Evolutionary conservation across 1,140 invertebrate species (phyloP).

Genomic region (Drosophila paulistorum): DNA sequence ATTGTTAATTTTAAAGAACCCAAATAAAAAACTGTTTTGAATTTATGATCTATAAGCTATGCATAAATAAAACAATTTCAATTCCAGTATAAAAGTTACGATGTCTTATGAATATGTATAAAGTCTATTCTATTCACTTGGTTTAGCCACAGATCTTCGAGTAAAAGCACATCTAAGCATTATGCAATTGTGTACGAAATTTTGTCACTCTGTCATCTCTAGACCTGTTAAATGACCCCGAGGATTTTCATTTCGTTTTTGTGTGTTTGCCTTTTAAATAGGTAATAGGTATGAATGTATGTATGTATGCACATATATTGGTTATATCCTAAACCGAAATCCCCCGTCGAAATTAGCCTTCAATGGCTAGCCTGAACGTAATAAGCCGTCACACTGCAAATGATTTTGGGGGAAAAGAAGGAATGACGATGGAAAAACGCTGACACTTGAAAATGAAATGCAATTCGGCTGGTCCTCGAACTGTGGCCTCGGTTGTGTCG

Average conservation of each 20-base stretch:
- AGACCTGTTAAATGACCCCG: conserved; percentile 26
- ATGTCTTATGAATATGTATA: too few species aligned
- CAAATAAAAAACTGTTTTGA: too few species aligned
- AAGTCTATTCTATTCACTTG: too few species aligned
- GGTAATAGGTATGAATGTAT: conserved; percentile 5
- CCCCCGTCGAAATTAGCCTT: conserved; percentile 22
- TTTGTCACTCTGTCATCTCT: background rate
- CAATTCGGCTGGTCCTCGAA: conserved; percentile 44
- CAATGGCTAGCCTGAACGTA: conserved; percentile 5
- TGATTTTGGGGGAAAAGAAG: conserved; percentile 16
- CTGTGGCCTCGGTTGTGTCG: conserved; percentile 17
- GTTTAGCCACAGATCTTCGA: too few species aligned
- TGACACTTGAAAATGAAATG: conserved; percentile 78
- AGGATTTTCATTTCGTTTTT: conserved; percentile 51
- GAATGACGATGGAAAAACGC: conserved; percentile 48
- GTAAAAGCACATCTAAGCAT: too few species aligned
- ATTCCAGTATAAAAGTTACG: too few species aligned
- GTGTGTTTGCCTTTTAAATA: conserved; percentile 58
- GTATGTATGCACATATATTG: background rate
- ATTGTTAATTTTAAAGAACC: too few species aligned
- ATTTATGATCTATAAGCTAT: too few species aligned
- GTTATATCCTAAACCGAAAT: conserved; percentile 8
- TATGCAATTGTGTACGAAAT: too few species aligned
- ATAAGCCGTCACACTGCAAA: conserved; percentile 15
- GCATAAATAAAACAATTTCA: too few species aligned